phyloP scores from a whole-genome alignment of 2,888 invertebrate genomes.

The Osmoderma eremita region DNA sequence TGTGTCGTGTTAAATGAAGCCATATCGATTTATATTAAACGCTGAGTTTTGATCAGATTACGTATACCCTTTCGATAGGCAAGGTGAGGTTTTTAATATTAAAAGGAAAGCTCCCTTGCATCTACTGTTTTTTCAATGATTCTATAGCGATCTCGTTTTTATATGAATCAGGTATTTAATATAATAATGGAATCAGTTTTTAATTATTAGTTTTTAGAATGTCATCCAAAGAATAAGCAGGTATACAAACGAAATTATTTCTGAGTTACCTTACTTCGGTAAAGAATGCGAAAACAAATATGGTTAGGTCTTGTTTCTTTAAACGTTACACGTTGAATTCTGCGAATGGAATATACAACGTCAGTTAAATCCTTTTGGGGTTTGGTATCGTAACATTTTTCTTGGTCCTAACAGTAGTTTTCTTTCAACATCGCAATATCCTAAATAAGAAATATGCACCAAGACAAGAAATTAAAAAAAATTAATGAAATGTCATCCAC shows the following conservation, averaged over 20 bases:
- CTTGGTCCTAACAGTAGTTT: neutral
- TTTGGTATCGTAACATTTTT: slow-evolving; percentile 28
- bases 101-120: neutral
- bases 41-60: neutral
- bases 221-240: neutral
- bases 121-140: neutral
- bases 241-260: slow-evolving; percentile 19
- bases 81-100: neutral
- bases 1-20: slow-evolving; percentile 16
- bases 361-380: slow-evolving; percentile 30
- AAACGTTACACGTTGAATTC: slow-evolving; percentile 10
- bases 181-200: neutral
- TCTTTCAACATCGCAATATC: no score
- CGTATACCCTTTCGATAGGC: neutral
- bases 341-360: slow-evolving; percentile 12
- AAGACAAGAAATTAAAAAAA: no score
- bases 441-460: no score
- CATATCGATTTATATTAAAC: slow-evolving; percentile 12
- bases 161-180: neutral
- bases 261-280: neutral
- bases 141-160: no score
- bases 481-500: no score
- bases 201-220: neutral
- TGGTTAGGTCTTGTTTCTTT: slow-evolving; percentile 30
- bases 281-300: slow-evolving; percentile 11